Conservation (phyloP, 2,888 invertebrate species). For the Scaptomyza flava region DNA sequence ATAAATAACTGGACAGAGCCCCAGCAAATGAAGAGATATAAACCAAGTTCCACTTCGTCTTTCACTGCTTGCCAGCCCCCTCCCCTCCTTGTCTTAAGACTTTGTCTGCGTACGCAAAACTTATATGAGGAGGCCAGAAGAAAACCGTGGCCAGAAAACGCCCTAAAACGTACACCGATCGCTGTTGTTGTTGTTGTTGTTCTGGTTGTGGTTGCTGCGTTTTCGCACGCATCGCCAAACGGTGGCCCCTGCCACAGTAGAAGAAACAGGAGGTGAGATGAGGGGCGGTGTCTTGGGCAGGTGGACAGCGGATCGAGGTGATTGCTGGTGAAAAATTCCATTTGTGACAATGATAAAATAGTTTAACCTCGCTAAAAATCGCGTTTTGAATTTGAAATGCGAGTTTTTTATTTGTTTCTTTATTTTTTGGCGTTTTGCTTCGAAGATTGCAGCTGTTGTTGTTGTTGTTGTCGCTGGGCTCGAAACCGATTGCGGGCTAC, state of each 20-base stretch:
- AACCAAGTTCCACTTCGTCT: conserved; percentile 63
- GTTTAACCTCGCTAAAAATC: conserved; percentile 82
- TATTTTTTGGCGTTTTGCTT: conserved; percentile 65
- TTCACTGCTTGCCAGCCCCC: neutral
- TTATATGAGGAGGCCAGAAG: conserved; percentile 61
- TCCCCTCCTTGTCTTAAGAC: neutral
- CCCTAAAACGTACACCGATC: conserved; percentile 75
- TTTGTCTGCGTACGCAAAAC: conserved; percentile 70
- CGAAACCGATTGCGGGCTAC: conserved; percentile 55
- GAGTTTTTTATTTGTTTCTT: conserved; percentile 38
- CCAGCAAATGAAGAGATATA: conserved; percentile 76
- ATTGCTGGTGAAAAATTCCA: conserved; percentile 80
- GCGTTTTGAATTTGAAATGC: conserved; percentile 83
- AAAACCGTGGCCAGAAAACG: conserved; percentile 78
- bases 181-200: conserved; percentile 20
- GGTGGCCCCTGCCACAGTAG: conserved; percentile 48
- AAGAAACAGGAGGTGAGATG: conserved; percentile 17
- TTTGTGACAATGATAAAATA: conserved; percentile 84
- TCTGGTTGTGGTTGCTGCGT: conserved; percentile 68
- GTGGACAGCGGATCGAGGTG: conserved; percentile 69
- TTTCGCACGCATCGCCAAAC: conserved; percentile 75
- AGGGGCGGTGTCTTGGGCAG: conserved; percentile 29
- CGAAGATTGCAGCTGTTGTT: conserved; percentile 52
- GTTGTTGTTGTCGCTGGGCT: conserved; percentile 10
- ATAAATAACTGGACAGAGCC: conserved; percentile 74